Evolutionary conservation across 2,888 invertebrate species (phyloP), one percentile per base, ranked within the genome.

Genomic region (Campopleginae sp.): DNA sequence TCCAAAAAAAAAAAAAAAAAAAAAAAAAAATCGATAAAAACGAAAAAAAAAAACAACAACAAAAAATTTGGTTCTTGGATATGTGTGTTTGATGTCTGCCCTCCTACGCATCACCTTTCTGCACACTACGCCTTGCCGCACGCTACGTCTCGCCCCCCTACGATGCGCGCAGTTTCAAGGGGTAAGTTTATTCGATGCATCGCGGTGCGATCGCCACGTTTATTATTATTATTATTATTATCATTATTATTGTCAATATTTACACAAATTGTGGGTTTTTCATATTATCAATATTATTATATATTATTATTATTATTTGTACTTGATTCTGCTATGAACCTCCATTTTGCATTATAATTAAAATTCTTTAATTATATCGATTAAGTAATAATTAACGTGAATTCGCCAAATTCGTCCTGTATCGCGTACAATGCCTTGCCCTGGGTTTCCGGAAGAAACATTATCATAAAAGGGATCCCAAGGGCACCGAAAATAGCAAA

Each of bases 31-130:
- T 66, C n/a, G n/a, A n/a, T n/a, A n/a, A n/a, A n/a, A n/a, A n/a
- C n/a, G n/a, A 89, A 85, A 89, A 87, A 74, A 58, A 88, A 87
- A 76, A 88, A 8, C 88, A 75, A 74, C 42, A 68, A 66, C 42
- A 80, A 82, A 71, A 83, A 78, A 77, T 63, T 68, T 76, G 88
- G 86, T 91, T 90, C 91, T 88, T 93, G 93, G 92, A 92, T 93
- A 91, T 93, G 84, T 86, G 85, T 87, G 83, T 92, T 93, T 89
- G 92, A 91, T 93, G 93, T 93, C 93, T 93, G 92, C 91, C 90
- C 27, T 90, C 92, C 91, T 89, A 71, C 86, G 92, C 92, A 92
- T 92, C 92, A 89, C 91, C 91, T 91, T 91, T 92, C 91, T 92
- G 91, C 93, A 92, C 93, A 90, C 90, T 86, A 89, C 92, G 91